A percentile compares a stretch with the other conserved stretches of the same genome.
phyloP scores from a whole-genome alignment of 2,113 vertebrate genomes.

The Chaenogobius annularis region DNA sequence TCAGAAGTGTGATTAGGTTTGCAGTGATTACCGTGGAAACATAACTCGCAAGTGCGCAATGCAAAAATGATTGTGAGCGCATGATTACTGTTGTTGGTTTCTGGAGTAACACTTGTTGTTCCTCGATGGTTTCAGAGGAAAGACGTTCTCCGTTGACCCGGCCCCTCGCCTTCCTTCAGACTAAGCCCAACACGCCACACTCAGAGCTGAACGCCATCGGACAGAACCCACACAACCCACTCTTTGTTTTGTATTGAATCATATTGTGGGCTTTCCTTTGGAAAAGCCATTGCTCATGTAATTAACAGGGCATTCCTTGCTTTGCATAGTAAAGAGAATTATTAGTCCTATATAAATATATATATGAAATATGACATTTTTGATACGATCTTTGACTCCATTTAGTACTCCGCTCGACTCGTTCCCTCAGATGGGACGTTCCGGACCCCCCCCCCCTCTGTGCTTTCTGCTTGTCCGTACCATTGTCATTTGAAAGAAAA shows the following conservation, averaged over 20 bases:
- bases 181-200: slow-evolving; percentile 30
- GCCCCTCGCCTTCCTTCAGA: background rate
- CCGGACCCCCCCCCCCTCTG: slow-evolving; percentile 27
- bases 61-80: too few species aligned
- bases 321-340: slow-evolving; percentile 77
- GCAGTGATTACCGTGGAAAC: too few species aligned
- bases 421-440: slow-evolving; percentile 34
- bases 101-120: background rate
- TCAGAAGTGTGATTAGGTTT: too few species aligned
- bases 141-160: slow-evolving; percentile 91
- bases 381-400: slow-evolving; percentile 78
- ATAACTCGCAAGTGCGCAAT: background rate
- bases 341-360: slow-evolving; percentile 77
- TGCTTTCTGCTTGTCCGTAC: slow-evolving; percentile 68
- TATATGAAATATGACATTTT: slow-evolving; percentile 73
- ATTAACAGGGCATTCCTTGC: slow-evolving; percentile 71
- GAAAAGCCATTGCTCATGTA: slow-evolving; percentile 50
- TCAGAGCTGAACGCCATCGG: slow-evolving; percentile 47
- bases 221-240: slow-evolving; percentile 48
- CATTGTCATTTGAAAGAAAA: slow-evolving; percentile 59
- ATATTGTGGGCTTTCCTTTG: slow-evolving; percentile 39
- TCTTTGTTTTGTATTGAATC: slow-evolving; percentile 37
- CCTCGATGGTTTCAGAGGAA: slow-evolving; percentile 82
- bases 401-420: slow-evolving; percentile 75
- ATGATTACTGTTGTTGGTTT: too few species aligned